A percentile compares a stretch with the other conserved stretches of the same genome.
These are phyloP conservation scores for Ornithoptera priamus DNA, from an alignment of 2,888 invertebrate species.

Conservation along the genomic window DNA sequence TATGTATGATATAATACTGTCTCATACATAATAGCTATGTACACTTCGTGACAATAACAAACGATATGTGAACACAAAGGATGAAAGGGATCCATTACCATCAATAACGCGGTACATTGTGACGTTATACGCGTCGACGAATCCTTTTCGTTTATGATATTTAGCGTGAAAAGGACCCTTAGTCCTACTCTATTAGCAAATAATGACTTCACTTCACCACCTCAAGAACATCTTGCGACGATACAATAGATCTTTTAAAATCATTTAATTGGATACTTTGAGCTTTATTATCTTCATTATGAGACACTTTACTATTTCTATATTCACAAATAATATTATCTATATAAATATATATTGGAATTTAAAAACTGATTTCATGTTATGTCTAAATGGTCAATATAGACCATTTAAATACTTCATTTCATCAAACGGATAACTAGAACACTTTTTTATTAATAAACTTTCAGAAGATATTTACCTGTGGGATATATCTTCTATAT, in stretches of 20 bases:
- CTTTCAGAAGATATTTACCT: no score
- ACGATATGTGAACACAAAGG: constrained; percentile 56
- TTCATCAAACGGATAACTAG: no score
- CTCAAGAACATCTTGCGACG: constrained; percentile 52
- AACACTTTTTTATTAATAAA: no score
- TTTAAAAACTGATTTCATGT: no score
- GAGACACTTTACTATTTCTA: no score
- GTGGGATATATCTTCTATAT: no score
- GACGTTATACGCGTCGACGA: constrained; percentile 51
- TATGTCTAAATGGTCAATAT: no score
- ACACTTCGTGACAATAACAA: constrained; percentile 28
- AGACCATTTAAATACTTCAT: no score
- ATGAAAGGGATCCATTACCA: constrained; percentile 51
- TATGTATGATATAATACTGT: no score
- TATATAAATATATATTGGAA: no score
- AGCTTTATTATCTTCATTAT: constrained; percentile 5
- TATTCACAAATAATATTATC: no score
- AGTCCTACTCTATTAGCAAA: constrained; percentile 53
- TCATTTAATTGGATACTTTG: constrained; percentile 38
- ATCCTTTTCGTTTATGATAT: constrained; percentile 54
- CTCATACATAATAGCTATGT: no score
- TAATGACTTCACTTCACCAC: constrained; percentile 43
- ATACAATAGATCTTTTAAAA: constrained; percentile 43
- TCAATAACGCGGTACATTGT: constrained; percentile 53
- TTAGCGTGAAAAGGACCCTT: constrained; percentile 52